phyloP scores from a whole-genome alignment of 2,888 invertebrate genomes.

The Nowickia ferox region DNA sequence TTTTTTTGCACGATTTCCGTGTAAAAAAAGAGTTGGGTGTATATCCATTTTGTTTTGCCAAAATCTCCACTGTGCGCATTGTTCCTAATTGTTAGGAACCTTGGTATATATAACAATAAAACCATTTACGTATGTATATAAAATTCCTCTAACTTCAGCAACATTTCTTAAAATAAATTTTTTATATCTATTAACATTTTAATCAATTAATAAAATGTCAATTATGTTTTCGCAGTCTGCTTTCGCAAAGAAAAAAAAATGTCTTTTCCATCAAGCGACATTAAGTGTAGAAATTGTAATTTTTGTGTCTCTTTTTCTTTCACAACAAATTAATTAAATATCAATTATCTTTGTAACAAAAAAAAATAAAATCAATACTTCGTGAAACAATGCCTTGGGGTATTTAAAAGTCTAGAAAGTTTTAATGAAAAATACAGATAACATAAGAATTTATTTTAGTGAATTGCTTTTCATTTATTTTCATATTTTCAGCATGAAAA shows the following conservation, averaged over 20 bases:
- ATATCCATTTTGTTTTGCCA: no score
- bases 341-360: neutral
- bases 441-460: neutral
- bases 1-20: no score
- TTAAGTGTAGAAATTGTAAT: neutral
- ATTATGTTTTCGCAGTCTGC: no score
- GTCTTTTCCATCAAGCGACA: neutral
- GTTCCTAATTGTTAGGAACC: no score
- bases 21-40: no score
- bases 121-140: neutral
- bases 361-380: constrained; percentile 21
- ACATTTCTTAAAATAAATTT: no score
- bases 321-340: neutral
- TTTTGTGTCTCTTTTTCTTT: neutral
- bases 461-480: neutral
- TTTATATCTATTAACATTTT: no score
- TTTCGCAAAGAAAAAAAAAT: no score
- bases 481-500: neutral
- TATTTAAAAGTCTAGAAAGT: constrained; percentile 41
- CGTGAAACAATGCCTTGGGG: neutral
- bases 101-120: no score
- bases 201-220: no score
- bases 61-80: no score
- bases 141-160: neutral
- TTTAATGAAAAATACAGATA: constrained; percentile 12